Percentiles rank a stretch among this genome's conserved stretches.
These are phyloP conservation scores for Rhizomys pruinosus DNA, from an alignment of 2,113 vertebrate species.

Conservation along the genomic window DNA sequence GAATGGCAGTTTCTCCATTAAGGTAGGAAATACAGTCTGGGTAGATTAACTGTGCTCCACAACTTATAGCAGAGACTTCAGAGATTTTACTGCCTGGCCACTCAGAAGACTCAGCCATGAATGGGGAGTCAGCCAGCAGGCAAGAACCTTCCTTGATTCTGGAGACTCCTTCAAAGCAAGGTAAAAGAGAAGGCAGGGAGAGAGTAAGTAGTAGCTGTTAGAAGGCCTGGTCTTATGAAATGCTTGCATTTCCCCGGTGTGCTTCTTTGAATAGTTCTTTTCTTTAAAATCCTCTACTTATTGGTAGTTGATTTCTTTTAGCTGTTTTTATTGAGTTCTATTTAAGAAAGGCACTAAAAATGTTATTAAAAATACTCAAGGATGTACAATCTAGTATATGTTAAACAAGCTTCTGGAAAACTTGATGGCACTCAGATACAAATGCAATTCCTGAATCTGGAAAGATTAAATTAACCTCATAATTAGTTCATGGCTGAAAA, in stretches of 20 bases:
- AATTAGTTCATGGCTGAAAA: neutral
- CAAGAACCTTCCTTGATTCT: neutral
- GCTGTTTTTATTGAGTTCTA: neutral
- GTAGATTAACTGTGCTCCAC: neutral
- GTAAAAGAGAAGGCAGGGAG: neutral
- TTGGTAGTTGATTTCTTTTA: neutral
- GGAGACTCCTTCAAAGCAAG: neutral
- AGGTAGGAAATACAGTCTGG: conserved; percentile 8
- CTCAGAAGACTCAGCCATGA: neutral
- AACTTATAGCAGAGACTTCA: neutral
- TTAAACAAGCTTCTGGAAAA: conserved; percentile 31
- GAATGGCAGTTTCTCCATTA: conserved; percentile 6
- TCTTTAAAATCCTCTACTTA: neutral
- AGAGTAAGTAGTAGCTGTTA: neutral
- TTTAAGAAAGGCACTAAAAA: conserved; percentile 3
- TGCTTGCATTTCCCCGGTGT: neutral
- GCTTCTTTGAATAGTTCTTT: neutral
- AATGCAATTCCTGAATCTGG: neutral
- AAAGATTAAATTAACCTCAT: neutral
- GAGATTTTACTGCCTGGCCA: neutral
- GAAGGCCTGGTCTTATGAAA: neutral
- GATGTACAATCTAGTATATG: neutral
- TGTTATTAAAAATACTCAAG: conserved; percentile 23
- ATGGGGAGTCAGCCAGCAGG: neutral
- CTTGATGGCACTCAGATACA: neutral